Evolutionary conservation across 2,797 vertebrate species (phyloP).

Genomic region (Cossypha polioptera): DNA sequence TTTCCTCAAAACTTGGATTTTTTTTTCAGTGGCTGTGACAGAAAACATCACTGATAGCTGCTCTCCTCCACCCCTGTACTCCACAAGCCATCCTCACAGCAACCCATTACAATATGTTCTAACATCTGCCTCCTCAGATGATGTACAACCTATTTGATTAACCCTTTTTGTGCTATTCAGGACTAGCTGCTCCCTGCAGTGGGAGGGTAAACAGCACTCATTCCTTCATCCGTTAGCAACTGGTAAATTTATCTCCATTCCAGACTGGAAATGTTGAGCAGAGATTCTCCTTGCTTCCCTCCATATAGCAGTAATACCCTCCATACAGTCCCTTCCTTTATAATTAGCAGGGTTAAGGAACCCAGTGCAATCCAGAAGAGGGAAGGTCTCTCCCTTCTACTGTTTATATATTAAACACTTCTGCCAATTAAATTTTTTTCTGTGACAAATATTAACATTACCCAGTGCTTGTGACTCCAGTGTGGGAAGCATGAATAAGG

Average conservation of each 20-base stretch:
- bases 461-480: constrained; percentile 39
- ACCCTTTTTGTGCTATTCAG: constrained; percentile 84
- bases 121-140: constrained; percentile 94
- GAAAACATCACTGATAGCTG: constrained; percentile 45
- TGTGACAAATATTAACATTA: constrained; percentile 28
- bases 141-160: constrained; percentile 83
- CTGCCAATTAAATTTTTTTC: background rate
- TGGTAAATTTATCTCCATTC: constrained; percentile 57
- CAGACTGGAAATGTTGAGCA: background rate
- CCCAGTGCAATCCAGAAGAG: background rate
- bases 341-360: background rate
- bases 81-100: constrained; percentile 67
- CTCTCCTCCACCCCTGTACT: background rate
- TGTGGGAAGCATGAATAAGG: constrained; percentile 53
- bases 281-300: background rate
- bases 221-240: constrained; percentile 47
- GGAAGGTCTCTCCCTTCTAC: background rate
- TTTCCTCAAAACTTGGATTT: constrained; percentile 25
- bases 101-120: constrained; percentile 91
- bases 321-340: background rate
- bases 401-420: background rate
- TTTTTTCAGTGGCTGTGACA: constrained; percentile 11
- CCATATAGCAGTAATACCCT: background rate
- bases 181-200: constrained; percentile 60
- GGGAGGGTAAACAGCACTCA: constrained; percentile 38